Conservation (phyloP, 2,797 vertebrate genomes). For the Petrocephalus sullivani region DNA sequence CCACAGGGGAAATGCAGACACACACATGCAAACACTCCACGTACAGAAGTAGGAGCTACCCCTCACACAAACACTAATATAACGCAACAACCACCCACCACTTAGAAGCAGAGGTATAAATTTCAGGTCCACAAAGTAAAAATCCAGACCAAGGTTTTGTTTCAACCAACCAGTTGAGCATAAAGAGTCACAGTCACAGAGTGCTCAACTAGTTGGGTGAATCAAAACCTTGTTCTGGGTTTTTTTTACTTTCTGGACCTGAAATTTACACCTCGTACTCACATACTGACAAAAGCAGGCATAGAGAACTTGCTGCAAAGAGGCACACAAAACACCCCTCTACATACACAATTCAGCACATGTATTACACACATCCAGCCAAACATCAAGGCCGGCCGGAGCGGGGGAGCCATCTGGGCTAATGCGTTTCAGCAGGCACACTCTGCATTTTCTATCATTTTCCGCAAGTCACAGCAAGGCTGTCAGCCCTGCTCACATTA, state of each 20-base stretch:
- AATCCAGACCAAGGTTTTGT: too few species aligned
- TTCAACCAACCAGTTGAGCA: too few species aligned
- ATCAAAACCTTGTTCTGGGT: too few species aligned
- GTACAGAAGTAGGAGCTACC: not conserved
- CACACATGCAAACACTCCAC: not conserved
- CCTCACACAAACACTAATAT: not conserved
- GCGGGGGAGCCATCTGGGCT: not conserved
- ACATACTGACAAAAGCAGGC: not conserved
- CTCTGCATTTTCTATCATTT: constrained; percentile 4
- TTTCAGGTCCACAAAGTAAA: too few species aligned
- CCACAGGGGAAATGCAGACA: not conserved
- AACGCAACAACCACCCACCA: not conserved
- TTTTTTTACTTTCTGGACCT: too few species aligned
- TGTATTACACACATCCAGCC: not conserved
- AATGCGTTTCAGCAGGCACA: not conserved
- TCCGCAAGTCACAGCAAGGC: not conserved
- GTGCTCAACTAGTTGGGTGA: too few species aligned
- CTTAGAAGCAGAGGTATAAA: not conserved
- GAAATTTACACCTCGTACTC: not conserved
- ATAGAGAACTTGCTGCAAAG: not conserved
- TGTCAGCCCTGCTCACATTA: constrained; percentile 11
- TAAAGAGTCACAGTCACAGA: too few species aligned
- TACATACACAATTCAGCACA: not conserved
- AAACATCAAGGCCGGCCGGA: not conserved
- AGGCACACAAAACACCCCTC: not conserved